Evolutionary conservation across 2,797 vertebrate genomes (phyloP).

Genomic region (Cuculus canorus): DNA sequence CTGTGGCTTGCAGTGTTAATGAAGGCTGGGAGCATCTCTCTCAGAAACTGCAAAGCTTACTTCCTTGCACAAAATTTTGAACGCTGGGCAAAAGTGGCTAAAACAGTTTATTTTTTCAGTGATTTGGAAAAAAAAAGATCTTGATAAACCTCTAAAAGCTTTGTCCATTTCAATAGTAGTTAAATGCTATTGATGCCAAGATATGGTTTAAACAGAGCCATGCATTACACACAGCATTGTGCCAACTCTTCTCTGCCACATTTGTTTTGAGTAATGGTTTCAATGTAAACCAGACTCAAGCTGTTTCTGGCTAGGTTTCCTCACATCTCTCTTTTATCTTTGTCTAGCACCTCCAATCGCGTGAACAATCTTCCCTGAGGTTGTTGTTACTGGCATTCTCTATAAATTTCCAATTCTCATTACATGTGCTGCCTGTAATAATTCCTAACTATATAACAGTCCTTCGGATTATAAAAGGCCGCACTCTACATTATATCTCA

Average conservation of each 20-base stretch:
- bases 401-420: not conserved
- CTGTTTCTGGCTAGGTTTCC: not conserved
- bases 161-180: not conserved
- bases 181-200: fast-evolving
- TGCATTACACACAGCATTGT: not conserved
- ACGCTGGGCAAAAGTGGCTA: not conserved
- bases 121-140: not conserved
- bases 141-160: not conserved
- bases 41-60: not conserved
- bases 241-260: not conserved
- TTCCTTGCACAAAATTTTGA: not conserved
- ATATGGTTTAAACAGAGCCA: not conserved
- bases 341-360: not conserved
- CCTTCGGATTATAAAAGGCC: not conserved
- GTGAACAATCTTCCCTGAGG: not conserved
- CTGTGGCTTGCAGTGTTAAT: not conserved
- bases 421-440: not conserved
- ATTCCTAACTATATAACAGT: not conserved
- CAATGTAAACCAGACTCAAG: not conserved
- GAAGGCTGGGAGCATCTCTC: not conserved
- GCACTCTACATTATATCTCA: not conserved
- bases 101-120: not conserved
- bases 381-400: not conserved
- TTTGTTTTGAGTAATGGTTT: not conserved
- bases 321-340: not conserved